A percentile compares a stretch with the other conserved stretches of the same genome.
Evolutionary conservation across 2,888 invertebrate species (phyloP).

Genomic region (Hedychridium roseum): DNA sequence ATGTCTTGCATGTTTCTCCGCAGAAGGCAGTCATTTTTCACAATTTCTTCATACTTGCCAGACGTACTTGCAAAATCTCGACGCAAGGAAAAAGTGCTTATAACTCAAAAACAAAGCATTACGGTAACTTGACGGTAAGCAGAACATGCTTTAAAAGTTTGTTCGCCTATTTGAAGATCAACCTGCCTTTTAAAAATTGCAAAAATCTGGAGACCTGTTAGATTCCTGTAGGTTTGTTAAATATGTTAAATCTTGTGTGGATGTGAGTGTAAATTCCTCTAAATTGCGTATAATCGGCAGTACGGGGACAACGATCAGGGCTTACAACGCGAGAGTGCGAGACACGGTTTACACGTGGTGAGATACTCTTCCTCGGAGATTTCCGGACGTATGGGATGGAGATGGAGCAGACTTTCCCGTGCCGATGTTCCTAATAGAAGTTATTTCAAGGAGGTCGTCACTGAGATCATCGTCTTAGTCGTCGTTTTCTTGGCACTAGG

Average conservation of each 20-base stretch:
- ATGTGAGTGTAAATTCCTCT: not conserved
- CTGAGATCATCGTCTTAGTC: constrained; percentile 76
- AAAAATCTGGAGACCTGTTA: not conserved
- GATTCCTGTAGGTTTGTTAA: not conserved
- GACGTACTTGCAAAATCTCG: too few relatives aligned
- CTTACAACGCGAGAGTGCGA: constrained; percentile 50
- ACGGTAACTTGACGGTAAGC: too few relatives aligned
- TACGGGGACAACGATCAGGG: constrained; percentile 50
- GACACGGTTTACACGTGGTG: constrained; percentile 58
- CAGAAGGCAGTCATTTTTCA: constrained; percentile 3
- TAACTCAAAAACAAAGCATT: too few relatives aligned
- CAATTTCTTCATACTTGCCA: too few relatives aligned
- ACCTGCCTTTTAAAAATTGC: not conserved
- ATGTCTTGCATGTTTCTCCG: too few relatives aligned
- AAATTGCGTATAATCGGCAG: constrained; percentile 25
- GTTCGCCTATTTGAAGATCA: not conserved
- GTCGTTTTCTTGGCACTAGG: constrained; percentile 73
- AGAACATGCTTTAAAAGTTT: too few relatives aligned
- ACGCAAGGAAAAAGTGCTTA: too few relatives aligned
- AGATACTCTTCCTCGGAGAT: constrained; percentile 48
- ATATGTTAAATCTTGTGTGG: not conserved
- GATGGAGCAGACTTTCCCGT: constrained; percentile 72
- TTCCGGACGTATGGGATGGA: constrained; percentile 62
- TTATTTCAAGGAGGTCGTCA: constrained; percentile 74
- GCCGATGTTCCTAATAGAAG: constrained; percentile 73